Conservation (phyloP, 2,888 invertebrate genomes). For the Xanthia togata region DNA sequence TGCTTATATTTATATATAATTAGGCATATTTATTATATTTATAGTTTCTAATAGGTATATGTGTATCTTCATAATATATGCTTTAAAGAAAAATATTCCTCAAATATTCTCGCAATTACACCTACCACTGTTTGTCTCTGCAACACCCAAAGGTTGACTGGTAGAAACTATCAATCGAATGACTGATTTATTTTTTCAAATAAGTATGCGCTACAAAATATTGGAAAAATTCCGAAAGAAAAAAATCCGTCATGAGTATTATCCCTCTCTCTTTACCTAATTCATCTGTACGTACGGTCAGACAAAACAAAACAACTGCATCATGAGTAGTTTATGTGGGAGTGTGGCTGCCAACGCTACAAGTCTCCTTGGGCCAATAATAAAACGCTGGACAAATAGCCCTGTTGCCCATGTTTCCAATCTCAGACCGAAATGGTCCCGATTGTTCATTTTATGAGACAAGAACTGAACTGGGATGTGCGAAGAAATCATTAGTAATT, state of each 20-base stretch:
- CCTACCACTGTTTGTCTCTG: too few relatives aligned
- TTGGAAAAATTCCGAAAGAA: background rate
- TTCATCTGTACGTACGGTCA: slow-evolving; percentile 19
- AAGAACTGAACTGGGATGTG: slow-evolving; percentile 20
- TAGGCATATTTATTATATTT: too few relatives aligned
- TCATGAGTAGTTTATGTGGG: slow-evolving; percentile 57
- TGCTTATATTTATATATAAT: too few relatives aligned
- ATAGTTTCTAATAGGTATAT: too few relatives aligned
- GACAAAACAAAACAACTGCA: slow-evolving; percentile 40
- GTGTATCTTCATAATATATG: too few relatives aligned
- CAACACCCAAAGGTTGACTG: too few relatives aligned
- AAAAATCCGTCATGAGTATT: background rate
- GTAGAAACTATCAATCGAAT: background rate
- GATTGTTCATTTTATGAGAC: slow-evolving; percentile 55
- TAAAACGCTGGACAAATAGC: slow-evolving; percentile 67
- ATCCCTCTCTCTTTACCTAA: background rate
- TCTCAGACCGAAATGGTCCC: slow-evolving; percentile 46
- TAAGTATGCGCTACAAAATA: background rate
- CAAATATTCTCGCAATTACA: too few relatives aligned
- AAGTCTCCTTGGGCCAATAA: slow-evolving; percentile 48
- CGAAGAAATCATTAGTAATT: slow-evolving; percentile 39
- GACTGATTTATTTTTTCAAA: too few relatives aligned
- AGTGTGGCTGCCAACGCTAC: slow-evolving; percentile 48
- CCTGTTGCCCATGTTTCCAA: slow-evolving; percentile 42
- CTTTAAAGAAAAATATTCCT: too few relatives aligned